phyloP scores from a whole-genome alignment of 1,140 invertebrate species.

The Elymnias hypermnestra region DNA sequence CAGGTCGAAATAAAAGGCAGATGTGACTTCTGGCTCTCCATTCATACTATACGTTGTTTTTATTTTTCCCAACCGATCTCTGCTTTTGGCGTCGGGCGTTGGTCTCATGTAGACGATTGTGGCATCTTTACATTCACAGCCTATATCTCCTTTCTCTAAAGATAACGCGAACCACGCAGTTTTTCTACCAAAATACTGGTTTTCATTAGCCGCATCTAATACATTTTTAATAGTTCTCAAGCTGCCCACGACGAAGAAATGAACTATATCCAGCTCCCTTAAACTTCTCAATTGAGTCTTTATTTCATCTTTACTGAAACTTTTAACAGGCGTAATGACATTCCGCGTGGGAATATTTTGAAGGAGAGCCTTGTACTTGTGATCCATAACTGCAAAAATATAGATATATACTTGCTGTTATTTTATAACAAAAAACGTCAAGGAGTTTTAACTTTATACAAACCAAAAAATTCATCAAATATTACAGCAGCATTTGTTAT shows the following conservation, averaged over 20 bases:
- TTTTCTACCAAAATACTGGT: constrained; percentile 73
- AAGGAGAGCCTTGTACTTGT: constrained; percentile 93
- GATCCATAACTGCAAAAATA: constrained; percentile 86
- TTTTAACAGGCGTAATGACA: constrained; percentile 83
- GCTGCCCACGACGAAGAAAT: constrained; percentile 89
- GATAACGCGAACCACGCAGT: constrained; percentile 78
- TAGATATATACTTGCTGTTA: no score
- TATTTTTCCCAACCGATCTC: constrained; percentile 81
- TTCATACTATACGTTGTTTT: constrained; percentile 82
- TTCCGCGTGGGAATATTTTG: constrained; percentile 92
- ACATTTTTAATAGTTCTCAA: constrained; percentile 82
- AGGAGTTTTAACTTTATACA: no score
- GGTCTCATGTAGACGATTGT: constrained; percentile 83
- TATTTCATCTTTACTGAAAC: constrained; percentile 70
- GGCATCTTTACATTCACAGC: constrained; percentile 82
- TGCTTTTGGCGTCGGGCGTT: constrained; percentile 77
- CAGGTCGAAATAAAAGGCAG: constrained; percentile 92
- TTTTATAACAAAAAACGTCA: no score
- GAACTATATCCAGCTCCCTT: constrained; percentile 89
- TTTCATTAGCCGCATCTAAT: constrained; percentile 77
- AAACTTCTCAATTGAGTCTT: constrained; percentile 82
- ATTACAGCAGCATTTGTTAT: constrained; percentile 94
- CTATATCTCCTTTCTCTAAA: constrained; percentile 81
- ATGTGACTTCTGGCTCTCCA: constrained; percentile 82
- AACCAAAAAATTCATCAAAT: constrained; percentile 91